Conservation (phyloP, 2,113 vertebrate genomes). For the Quiscalus mexicanus region DNA sequence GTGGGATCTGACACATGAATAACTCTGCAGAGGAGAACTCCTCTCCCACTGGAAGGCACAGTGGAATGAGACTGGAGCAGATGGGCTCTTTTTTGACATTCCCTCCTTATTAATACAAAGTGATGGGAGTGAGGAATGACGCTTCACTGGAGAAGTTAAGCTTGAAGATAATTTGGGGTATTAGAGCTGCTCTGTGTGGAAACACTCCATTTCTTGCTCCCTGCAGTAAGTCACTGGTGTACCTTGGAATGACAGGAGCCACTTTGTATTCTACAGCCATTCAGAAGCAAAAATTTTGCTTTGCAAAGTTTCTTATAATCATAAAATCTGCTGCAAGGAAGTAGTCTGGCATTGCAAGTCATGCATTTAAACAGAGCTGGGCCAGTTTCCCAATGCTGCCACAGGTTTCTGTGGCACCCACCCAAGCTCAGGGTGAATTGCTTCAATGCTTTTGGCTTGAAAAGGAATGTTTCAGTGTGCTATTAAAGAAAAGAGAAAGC, state of each 20-base stretch:
- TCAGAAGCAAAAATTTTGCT: not conserved
- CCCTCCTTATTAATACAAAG: not conserved
- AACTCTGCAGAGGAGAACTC: not conserved
- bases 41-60: not conserved
- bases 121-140: constrained; percentile 13
- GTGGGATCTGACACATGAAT: not conserved
- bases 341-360: not conserved
- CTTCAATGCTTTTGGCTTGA: not conserved
- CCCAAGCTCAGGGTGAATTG: not conserved
- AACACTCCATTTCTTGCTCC: not conserved
- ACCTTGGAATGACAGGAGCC: constrained; percentile 2
- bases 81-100: not conserved
- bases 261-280: not conserved
- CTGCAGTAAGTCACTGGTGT: not conserved
- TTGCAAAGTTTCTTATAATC: not conserved
- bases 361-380: not conserved
- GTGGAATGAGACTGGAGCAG: not conserved
- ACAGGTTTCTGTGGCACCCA: not conserved
- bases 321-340: not conserved
- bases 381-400: not conserved
- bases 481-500: not conserved
- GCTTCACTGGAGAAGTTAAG: constrained; percentile 28
- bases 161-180: constrained; percentile 21
- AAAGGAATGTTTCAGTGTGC: not conserved
- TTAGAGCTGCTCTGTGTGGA: not conserved